Evolutionary conservation across 2,113 vertebrate species (phyloP), one percentile per base, ranked within the genome.

Genomic region (Menidia beryllina): DNA sequence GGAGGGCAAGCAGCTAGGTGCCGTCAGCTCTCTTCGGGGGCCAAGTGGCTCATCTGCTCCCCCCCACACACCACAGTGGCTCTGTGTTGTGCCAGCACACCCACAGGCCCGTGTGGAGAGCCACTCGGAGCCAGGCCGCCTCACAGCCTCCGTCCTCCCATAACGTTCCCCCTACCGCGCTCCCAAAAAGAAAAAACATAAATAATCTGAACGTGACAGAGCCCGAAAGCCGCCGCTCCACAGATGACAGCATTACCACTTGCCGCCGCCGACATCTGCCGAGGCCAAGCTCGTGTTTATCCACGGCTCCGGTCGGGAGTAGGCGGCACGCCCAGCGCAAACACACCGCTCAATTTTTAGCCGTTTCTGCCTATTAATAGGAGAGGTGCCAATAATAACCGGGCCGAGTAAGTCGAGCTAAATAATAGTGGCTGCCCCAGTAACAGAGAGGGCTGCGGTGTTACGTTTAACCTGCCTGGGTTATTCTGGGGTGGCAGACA

Each of bases 301-400:
- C 85, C 66, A 41, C 80, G 34, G 88, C 83, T 81, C 86, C 30
- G 64, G 72, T 84, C 77, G 65, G n/a, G 79, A 72, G 81, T 67
- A 62, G 59, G 65, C 70, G 74, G 71, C 86, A 81, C 75, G 25
- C 86, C 77, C 76, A 82, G 86, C 76, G 84, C 86, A 88, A 92
- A 85, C 87, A 87, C 85, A 78, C 77, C 10, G 74, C 79, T 84
- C 83, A 86, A 75, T 91, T 93, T 90, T 90, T 91, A 93, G 92
- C 76, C 72, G 77, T 88, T n/a, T 89, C 83, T 88, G 67, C 64
- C 90, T 93, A 90, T 92, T 93, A 91, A 93, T 92, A 92, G 89
- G 52, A 82, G 50, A 64, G 54, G 64, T 70, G 86, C 87, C 88
- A 88, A 89, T 91, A 92, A 91, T 92, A 94, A 88, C 86, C 13